Conservation (phyloP, 1,140 invertebrate genomes). For the Procambarus virginalis region DNA sequence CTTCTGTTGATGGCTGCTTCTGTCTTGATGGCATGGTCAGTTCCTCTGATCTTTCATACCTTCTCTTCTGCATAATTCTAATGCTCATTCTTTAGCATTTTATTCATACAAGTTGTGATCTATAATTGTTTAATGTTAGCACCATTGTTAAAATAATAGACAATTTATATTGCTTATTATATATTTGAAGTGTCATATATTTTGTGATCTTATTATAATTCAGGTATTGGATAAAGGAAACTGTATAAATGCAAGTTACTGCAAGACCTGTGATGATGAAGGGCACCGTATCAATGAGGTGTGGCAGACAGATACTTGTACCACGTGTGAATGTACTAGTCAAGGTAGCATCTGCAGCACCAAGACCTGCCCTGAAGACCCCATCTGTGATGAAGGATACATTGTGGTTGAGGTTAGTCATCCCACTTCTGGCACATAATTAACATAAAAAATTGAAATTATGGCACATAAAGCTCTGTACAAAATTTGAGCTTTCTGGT, state of each 20-base stretch:
- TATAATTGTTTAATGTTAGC: background rate
- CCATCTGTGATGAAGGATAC: slow-evolving; percentile 67
- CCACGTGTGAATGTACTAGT: slow-evolving; percentile 81
- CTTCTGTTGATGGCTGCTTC: slow-evolving; percentile 85
- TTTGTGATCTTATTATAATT: background rate
- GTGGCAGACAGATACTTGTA: slow-evolving; percentile 83
- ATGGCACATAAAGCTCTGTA: too few species aligned
- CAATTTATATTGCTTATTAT: too few species aligned
- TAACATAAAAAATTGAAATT: too few species aligned
- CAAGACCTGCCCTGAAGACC: slow-evolving; percentile 62
- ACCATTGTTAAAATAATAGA: background rate
- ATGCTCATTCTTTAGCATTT: background rate
- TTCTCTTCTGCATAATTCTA: background rate
- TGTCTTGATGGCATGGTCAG: slow-evolving; percentile 82
- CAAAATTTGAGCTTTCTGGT: background rate
- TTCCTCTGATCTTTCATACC: slow-evolving; percentile 32
- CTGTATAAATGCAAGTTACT: slow-evolving; percentile 79
- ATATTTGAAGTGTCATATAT: too few species aligned
- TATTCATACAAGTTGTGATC: background rate
- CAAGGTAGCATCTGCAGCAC: slow-evolving; percentile 70
- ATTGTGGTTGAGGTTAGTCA: slow-evolving; percentile 47
- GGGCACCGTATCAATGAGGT: slow-evolving; percentile 79
- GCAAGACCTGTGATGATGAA: slow-evolving; percentile 81
- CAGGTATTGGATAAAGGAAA: slow-evolving; percentile 79
- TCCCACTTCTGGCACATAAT: background rate